Conservation (phyloP, 37 sponge, comb jelly and placozoan genomes). For the Mnemiopsis leidyi region DNA sequence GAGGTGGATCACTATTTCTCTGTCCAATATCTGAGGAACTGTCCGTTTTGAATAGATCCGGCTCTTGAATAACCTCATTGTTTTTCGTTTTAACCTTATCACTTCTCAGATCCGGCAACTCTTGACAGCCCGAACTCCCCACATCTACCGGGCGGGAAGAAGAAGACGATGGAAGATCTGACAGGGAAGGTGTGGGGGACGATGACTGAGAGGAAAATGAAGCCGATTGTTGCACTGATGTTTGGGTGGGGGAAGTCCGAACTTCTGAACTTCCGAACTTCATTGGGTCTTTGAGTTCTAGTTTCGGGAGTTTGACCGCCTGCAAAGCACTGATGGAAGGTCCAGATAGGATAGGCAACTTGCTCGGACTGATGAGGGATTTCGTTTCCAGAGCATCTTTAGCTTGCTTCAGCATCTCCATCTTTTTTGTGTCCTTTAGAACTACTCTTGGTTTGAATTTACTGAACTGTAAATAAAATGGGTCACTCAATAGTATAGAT, state of each 20-base stretch:
- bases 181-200: too few relatives aligned
- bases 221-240: too few relatives aligned
- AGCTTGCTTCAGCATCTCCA: background rate
- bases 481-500: too few relatives aligned
- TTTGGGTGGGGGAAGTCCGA: too few relatives aligned
- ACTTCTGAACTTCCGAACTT: background rate
- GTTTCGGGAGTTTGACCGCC: background rate
- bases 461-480: constrained; percentile 27
- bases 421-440: background rate
- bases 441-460: constrained; percentile 24
- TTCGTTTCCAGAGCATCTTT: background rate
- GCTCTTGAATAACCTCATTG: too few relatives aligned
- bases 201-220: too few relatives aligned
- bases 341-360: background rate
- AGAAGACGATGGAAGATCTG: too few relatives aligned
- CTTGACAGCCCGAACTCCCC: too few relatives aligned
- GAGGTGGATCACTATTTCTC: background rate
- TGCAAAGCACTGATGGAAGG: background rate
- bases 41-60: too few relatives aligned
- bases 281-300: background rate
- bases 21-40: background rate
- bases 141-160: too few relatives aligned
- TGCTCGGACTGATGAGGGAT: constrained; percentile 27
- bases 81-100: too few relatives aligned
- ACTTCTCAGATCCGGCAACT: too few relatives aligned